These are phyloP conservation scores for Alosa sapidissima DNA, from an alignment of 2,797 vertebrate species.

Conservation along the genomic window DNA sequence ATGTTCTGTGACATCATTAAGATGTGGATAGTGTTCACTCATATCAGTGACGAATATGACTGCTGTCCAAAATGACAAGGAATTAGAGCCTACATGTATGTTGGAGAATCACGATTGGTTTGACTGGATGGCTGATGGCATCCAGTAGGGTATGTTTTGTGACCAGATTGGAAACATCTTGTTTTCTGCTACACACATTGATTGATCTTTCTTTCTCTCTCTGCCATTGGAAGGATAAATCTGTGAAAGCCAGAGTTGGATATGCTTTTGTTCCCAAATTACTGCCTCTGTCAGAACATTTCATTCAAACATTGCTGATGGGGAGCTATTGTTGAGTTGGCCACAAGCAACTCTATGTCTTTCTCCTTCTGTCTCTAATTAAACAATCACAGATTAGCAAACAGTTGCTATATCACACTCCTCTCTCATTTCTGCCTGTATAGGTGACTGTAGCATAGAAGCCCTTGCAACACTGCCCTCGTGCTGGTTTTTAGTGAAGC, in stretches of 20 bases:
- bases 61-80: background rate
- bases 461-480: background rate
- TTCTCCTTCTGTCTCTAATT: background rate
- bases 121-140: background rate
- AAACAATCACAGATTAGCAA: background rate
- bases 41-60: background rate
- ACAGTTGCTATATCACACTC: background rate
- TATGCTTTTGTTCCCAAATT: background rate
- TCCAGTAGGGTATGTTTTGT: background rate
- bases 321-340: background rate
- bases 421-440: background rate
- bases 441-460: background rate
- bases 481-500: background rate
- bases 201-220: background rate
- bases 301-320: background rate
- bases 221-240: background rate
- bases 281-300: background rate
- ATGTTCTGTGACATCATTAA: conserved; percentile 21
- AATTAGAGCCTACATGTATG: background rate
- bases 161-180: background rate
- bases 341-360: background rate
- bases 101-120: background rate
- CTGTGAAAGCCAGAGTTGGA: background rate
- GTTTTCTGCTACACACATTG: background rate
- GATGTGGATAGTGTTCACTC: background rate